phyloP scores from a whole-genome alignment of 2,113 vertebrate genomes.

The Panthera tigris region DNA sequence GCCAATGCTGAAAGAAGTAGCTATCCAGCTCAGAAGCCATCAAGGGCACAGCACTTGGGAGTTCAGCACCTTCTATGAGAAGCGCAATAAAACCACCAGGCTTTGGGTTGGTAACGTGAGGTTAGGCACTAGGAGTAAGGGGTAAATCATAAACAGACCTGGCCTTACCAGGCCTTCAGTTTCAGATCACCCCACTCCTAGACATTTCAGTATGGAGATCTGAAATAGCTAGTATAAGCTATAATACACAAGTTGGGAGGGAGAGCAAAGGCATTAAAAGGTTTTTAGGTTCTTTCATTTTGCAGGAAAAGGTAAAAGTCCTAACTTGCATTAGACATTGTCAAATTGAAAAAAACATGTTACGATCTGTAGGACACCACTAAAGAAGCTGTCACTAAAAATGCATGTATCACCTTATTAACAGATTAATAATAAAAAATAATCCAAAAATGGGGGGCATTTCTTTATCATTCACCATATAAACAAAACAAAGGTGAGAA shows the following conservation, averaged over 20 bases:
- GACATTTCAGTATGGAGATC: background rate
- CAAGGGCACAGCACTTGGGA: background rate
- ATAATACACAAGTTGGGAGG: background rate
- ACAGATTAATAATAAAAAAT: slow-evolving; percentile 26
- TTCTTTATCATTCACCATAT: background rate
- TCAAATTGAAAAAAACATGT: background rate
- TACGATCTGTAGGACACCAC: background rate
- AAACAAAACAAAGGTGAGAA: background rate
- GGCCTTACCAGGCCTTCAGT: background rate
- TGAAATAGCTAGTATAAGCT: background rate
- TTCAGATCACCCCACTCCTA: background rate
- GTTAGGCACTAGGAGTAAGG: background rate
- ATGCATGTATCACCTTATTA: background rate
- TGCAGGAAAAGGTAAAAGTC: background rate
- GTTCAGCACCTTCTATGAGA: background rate
- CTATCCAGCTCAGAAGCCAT: background rate
- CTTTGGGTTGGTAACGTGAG: background rate
- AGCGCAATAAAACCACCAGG: background rate
- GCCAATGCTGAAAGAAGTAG: background rate
- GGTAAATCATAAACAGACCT: background rate
- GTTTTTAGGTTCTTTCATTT: background rate
- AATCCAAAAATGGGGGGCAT: background rate
- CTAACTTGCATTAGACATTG: background rate
- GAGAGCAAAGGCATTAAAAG: background rate
- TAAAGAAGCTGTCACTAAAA: background rate